Percentiles rank a stretch among this genome's conserved stretches.
Conservation (phyloP, 2,797 vertebrate genomes). For the Florisuga fusca region DNA sequence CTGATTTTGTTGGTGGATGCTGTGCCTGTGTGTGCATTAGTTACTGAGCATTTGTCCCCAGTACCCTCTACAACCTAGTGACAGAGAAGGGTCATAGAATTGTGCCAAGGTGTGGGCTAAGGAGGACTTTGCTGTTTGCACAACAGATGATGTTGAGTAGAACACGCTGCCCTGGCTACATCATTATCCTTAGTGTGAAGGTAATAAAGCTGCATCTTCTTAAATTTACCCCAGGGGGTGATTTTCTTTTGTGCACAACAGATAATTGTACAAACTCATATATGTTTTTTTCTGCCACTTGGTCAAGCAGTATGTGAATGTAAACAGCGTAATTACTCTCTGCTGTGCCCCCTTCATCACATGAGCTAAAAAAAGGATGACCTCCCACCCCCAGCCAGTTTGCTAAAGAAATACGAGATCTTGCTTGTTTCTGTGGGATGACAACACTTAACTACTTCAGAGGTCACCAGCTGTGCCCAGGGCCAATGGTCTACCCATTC, state of each 20-base stretch:
- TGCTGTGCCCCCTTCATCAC: neutral
- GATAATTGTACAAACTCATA: neutral
- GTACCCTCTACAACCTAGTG: neutral
- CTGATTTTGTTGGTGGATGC: neutral
- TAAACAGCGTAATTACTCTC: neutral
- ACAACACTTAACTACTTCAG: neutral
- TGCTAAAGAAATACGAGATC: neutral
- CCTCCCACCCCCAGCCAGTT: neutral
- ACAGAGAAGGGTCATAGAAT: accelerated
- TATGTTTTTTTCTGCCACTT: neutral
- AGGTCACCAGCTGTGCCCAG: neutral
- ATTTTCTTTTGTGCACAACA: neutral
- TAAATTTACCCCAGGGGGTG: neutral
- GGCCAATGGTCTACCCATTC: neutral
- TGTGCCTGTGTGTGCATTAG: neutral
- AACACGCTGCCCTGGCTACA: neutral
- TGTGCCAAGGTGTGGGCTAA: neutral
- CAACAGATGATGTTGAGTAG: neutral
- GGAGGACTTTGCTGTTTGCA: neutral
- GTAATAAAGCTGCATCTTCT: neutral
- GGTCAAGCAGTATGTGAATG: neutral
- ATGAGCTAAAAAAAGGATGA: neutral
- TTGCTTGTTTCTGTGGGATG: neutral
- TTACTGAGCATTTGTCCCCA: neutral
- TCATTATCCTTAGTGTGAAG: neutral